Evolutionary conservation across 2,797 vertebrate genomes (phyloP).

Genomic region (Poecilia velifera): DNA sequence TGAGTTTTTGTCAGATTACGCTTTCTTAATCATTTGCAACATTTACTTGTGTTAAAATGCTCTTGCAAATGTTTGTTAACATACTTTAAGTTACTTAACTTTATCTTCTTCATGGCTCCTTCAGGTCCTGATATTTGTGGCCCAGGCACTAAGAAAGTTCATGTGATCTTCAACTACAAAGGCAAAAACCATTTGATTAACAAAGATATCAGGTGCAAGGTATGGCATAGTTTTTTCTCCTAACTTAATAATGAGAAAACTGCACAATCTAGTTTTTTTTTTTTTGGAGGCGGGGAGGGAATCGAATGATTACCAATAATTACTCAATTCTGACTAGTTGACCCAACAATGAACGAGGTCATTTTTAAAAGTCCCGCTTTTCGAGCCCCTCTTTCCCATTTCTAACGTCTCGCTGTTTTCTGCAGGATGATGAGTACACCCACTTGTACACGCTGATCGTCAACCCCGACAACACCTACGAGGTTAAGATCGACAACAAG

Average conservation of each 20-base stretch:
- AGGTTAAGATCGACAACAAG: constrained; percentile 90
- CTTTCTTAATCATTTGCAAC: background rate
- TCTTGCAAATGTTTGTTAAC: background rate
- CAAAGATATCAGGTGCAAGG: constrained; percentile 88
- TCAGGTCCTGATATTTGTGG: constrained; percentile 91
- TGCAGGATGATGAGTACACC: constrained; percentile 87
- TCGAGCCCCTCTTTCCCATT: background rate
- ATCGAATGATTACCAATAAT: background rate
- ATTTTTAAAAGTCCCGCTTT: background rate
- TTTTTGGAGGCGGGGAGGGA: no score
- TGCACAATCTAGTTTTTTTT: background rate
- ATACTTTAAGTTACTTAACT: background rate
- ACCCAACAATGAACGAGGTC: background rate
- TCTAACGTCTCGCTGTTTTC: background rate
- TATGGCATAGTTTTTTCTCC: constrained; percentile 53
- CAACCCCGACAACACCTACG: constrained; percentile 86
- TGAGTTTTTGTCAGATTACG: no score
- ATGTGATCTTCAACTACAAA: constrained; percentile 89
- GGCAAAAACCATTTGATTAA: constrained; percentile 89
- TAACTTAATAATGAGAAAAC: background rate
- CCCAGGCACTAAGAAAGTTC: constrained; percentile 89
- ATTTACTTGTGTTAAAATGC: background rate
- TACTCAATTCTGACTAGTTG: background rate
- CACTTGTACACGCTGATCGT: constrained; percentile 88
- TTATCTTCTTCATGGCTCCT: constrained; percentile 15